A percentile compares a stretch with the other conserved stretches of the same genome.
Conservation (phyloP, 2,113 vertebrate genomes). For the Plestiodon gilberti region DNA sequence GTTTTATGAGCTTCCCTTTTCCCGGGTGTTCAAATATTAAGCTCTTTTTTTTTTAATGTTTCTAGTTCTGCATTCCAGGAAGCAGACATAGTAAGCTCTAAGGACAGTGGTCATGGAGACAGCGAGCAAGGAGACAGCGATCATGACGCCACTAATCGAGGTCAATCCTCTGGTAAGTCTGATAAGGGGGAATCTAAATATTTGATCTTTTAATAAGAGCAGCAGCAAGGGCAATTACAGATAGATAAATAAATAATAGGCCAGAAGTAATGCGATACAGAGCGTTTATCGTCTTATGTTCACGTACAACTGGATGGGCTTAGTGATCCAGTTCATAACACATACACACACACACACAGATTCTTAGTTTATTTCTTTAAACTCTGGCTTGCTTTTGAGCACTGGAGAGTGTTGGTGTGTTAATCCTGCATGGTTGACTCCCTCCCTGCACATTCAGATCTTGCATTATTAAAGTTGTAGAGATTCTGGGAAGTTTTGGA, state of each 20-base stretch:
- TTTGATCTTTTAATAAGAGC: slow-evolving; percentile 58
- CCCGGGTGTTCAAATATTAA: slow-evolving; percentile 71
- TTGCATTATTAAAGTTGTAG: background rate
- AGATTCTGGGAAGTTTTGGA: slow-evolving; percentile 1
- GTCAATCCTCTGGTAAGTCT: slow-evolving; percentile 93
- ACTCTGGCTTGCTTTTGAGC: accelerated
- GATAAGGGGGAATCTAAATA: slow-evolving; percentile 62
- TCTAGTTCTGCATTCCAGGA: slow-evolving; percentile 97
- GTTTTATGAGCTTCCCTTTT: slow-evolving; percentile 71
- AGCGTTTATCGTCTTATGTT: background rate
- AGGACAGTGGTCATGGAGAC: slow-evolving; percentile 99
- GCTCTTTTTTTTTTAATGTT: slow-evolving; percentile 53
- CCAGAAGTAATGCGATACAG: slow-evolving; percentile 31
- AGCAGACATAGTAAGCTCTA: slow-evolving; percentile 97
- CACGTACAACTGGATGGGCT: background rate
- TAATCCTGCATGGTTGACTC: background rate
- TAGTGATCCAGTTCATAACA: background rate
- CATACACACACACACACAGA: background rate
- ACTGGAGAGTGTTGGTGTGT: background rate
- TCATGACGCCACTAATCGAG: slow-evolving; percentile 97
- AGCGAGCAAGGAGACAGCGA: slow-evolving; percentile 99
- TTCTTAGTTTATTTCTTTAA: background rate
- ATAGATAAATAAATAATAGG: slow-evolving; percentile 30
- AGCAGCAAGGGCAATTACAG: slow-evolving; percentile 39
- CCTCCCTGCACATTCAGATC: background rate